Conservation (phyloP, 2,888 invertebrate species). For the Drosophila macrospina region DNA sequence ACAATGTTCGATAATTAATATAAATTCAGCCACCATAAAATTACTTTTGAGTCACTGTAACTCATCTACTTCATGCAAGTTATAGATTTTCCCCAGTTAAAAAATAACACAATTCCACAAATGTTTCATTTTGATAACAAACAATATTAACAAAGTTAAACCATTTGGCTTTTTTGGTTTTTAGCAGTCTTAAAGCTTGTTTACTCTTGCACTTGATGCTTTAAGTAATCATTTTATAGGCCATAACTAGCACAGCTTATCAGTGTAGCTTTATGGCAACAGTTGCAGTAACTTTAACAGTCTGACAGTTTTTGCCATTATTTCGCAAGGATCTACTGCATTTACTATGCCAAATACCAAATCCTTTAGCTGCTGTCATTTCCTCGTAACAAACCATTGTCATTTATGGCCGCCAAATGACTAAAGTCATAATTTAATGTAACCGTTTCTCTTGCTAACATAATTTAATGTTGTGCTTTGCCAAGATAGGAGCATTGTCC, state of each 20-base stretch:
- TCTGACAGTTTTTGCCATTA: conserved; percentile 18
- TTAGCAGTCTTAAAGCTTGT: neutral
- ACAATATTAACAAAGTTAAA: no score
- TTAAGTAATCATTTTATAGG: conserved; percentile 18
- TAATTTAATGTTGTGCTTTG: conserved; percentile 52
- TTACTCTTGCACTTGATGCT: neutral
- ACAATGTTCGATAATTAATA: no score
- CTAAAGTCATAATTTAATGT: conserved; percentile 54
- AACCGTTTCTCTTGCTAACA: conserved; percentile 18
- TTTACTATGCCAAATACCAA: conserved; percentile 21
- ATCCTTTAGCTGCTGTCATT: conserved; percentile 61
- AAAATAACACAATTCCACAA: no score
- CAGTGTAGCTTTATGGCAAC: conserved; percentile 11
- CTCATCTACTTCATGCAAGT: no score
- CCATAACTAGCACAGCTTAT: conserved; percentile 29
- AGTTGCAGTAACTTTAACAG: conserved; percentile 28
- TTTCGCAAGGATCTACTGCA: conserved; percentile 17
- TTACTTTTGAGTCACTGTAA: no score
- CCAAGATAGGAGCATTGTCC: conserved; percentile 5
- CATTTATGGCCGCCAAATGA: conserved; percentile 60
- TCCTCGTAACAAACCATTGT: conserved; percentile 50
- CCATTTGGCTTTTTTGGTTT: no score
- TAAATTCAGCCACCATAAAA: no score
- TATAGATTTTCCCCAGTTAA: no score
- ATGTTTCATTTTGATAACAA: no score